phyloP scores from a whole-genome alignment of 2,888 invertebrate genomes.

The Lasioglossum pauxillum region DNA sequence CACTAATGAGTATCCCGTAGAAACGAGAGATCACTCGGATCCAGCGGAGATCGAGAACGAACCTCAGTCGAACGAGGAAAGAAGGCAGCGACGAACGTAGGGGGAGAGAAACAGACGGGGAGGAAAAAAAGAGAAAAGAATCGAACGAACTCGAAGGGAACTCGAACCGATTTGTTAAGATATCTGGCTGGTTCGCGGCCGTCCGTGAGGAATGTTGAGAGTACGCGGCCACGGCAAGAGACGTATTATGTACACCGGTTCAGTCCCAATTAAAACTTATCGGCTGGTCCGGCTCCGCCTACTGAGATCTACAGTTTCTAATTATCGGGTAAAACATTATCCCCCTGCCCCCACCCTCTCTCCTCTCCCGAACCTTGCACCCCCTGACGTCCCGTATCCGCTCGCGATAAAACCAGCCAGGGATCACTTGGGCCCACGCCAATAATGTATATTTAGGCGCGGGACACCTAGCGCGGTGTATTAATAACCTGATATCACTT shows the following conservation, averaged over 20 bases:
- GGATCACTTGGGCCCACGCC: slow-evolving; percentile 66
- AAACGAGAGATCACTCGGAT: slow-evolving; percentile 56
- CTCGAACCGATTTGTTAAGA: slow-evolving; percentile 65
- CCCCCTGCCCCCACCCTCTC: background rate
- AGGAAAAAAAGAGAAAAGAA: slow-evolving; percentile 59
- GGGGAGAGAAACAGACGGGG: slow-evolving; percentile 48
- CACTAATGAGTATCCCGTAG: slow-evolving; percentile 70
- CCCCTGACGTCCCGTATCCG: background rate
- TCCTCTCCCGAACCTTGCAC: background rate
- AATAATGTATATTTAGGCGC: slow-evolving; percentile 71
- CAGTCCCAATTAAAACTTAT: slow-evolving; percentile 66
- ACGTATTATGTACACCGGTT: slow-evolving; percentile 59
- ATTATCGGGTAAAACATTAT: slow-evolving; percentile 73
- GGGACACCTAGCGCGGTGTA: slow-evolving; percentile 68
- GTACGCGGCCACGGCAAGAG: slow-evolving; percentile 63
- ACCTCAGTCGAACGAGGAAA: slow-evolving; percentile 9
- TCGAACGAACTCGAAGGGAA: slow-evolving; percentile 61
- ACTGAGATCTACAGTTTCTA: slow-evolving; percentile 66
- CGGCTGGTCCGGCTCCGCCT: slow-evolving; percentile 38
- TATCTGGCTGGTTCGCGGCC: slow-evolving; percentile 59
- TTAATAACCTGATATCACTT: slow-evolving; percentile 73
- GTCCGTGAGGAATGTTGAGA: slow-evolving; percentile 63
- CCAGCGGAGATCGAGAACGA: slow-evolving; percentile 59
- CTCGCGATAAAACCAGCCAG: slow-evolving; percentile 68
- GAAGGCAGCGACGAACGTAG: slow-evolving; percentile 31